Evolutionary conservation across 2,113 vertebrate genomes (phyloP), one percentile per base, ranked within the genome.

Genomic region (Saccopteryx bilineata): DNA sequence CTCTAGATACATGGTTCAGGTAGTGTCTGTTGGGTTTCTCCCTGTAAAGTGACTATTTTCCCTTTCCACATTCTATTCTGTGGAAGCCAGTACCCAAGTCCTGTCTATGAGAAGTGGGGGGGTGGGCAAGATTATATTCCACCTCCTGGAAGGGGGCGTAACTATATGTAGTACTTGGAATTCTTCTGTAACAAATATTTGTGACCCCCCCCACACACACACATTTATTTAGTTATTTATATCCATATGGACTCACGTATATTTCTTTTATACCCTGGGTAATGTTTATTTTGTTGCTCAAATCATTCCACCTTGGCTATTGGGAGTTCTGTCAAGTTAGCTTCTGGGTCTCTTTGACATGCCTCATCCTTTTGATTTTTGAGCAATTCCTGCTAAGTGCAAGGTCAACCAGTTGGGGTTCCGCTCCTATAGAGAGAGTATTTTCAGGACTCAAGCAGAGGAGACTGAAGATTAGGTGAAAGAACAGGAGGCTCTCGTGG

Each of bases 231-330:
- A 69, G 0, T 50, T 54, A 11, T 48, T 75, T 61, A 12, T 24
- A 46, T 71, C 28, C 26, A 9, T 79, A 9, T 83, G 33, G 63
- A 26, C 9, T 50, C 52, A 10, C 65, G 83, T 24, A 63, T 81
- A 60, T 58, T 65, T 80, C 58, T 83, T 91, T 88, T 31, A 54
- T 88, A 95, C 28, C 33, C 26, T 58, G 28, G 54, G 48, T 80
- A 52, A 66, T 79, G 50, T 39, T 91, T 76, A 68, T 56, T 74
- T 84, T 81, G 33, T 72, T 39, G 39, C 39, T 39, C 39, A 39
- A 39, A 39, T 39, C 39, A 39, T 39, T 39, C 39, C 39, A 80
- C 18, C 28, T 58, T 39, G n/a, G 46, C 76, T 72, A 1, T 60
- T 68, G 60, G 80, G 56, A 92, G 14, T 78, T 71, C 9, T 17